Evolutionary conservation across 2,888 invertebrate genomes (phyloP), one percentile per base, ranked within the genome.

Genomic region (Mythimna pallens): DNA sequence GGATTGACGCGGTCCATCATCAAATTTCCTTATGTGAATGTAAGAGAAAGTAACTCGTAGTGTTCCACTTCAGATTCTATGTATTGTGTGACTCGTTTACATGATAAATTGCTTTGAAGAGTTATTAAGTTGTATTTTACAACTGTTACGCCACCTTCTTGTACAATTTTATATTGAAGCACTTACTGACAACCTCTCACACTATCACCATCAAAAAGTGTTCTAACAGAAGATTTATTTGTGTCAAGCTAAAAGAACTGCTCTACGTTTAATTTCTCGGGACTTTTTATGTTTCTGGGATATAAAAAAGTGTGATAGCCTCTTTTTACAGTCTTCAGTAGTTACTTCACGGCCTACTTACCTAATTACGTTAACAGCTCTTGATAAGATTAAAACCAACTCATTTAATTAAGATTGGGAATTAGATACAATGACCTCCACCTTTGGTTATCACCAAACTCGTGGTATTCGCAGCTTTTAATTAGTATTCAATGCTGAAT

Each of bases 351-450:
- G 85, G 17, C 81, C 88, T 81, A 87, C 77, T 86, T 85, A 84
- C 88, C 86, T 80, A 86, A 88, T 87, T 85, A 75, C 73, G 65
- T 76, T 79, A 78, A 65, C 63, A 34, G 65, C 75, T 74, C 71
- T 2, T 73, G 89, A 89, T 89, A 89, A 89, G 89, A 89, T 88
- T 83, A 83, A 75, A 81, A 80, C 12, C 64, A 65, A 73, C 78
- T 78, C 71, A 62, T 73, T 77, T 79, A 80, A 79, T 69, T 68
- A 81, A 73, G 69, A 70, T 72, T 76, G 40, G 40, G 71, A 85
- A 83, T 86, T 78, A 76, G 66, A 87, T 75, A 83, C 78, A 75
- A 72, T 85, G 85, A 85, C 86, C 87, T 82, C 83, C 68, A 73
- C 72, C 76, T 83, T 69, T 61, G 59, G 75, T 84, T 87, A 79